Evolutionary conservation across 1,140 invertebrate genomes (phyloP), one percentile per base, ranked within the genome.

Genomic region (Mylabris phalerata): DNA sequence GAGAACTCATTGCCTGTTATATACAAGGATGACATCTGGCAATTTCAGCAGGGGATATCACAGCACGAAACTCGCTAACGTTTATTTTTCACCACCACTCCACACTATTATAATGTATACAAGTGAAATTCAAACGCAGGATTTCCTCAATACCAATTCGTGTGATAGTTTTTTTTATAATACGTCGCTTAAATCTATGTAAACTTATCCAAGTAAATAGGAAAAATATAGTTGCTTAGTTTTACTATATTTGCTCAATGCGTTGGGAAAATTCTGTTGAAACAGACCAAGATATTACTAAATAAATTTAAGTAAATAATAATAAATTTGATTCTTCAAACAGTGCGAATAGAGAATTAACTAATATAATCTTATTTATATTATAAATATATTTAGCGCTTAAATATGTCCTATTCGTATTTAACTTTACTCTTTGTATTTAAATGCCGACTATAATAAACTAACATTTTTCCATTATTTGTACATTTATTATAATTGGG

Each of bases 351-450:
- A 32, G 32, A 32, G 43, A 38, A 46, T 54, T 45, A 54, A 54
- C 39, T 54, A 54, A 45, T 54, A 45, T 54, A 54, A 54, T 54
- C 51, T 54, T 54, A 54, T 54, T 54, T 54, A 54, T 51, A 54
- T 51, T 45, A 54, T 45, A 44, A 45, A 44, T 45, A 44, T 32
- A 32, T 32, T 32, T 44, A 27, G 19, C 11, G 41, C 44, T 48
- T 54, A 46, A 46, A 54, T 54, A 54, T 54, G 51, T 54, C 42
- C 32, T 25, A 32, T 27, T 52, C 13, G 40, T 54, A 41, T 54
- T 54, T 54, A 32, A 46, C 51, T 46, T 26, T 54, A 13, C 51
- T 52, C 45, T 54, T 25, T 45, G 19, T 32, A 5, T 11, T 45
- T 32, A 32, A 32, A 32, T 19, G 51, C 51, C 51, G 51, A 26